A percentile compares a stretch with the other conserved stretches of the same genome.
Conservation (phyloP, 2,888 invertebrate genomes). For the Drosophila paranaensis region DNA sequence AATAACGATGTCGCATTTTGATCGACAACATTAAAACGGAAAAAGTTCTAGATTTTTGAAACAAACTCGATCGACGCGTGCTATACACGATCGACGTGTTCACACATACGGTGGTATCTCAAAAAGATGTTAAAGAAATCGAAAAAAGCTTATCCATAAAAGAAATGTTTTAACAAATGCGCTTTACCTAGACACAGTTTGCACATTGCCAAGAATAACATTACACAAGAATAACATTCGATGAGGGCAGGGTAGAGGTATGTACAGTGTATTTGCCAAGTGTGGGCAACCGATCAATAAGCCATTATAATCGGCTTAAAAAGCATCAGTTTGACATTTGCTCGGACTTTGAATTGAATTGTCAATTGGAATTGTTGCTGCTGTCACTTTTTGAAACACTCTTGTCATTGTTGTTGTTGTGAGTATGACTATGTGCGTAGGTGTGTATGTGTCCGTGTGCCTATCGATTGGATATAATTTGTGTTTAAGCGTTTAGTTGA, state of each 20-base stretch:
- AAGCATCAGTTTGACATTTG: conserved; percentile 62
- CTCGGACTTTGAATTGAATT: conserved; percentile 65
- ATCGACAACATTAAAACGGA: too few relatives aligned
- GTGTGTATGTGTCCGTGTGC: conserved; percentile 19
- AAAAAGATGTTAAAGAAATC: neutral
- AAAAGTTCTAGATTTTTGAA: too few relatives aligned
- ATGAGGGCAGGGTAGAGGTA: too few relatives aligned
- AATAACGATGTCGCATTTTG: too few relatives aligned
- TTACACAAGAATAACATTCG: neutral
- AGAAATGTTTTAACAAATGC: neutral
- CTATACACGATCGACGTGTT: too few relatives aligned
- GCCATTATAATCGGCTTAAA: conserved; percentile 72
- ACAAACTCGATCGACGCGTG: too few relatives aligned
- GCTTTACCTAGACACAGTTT: neutral
- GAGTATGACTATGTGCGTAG: neutral
- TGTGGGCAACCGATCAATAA: conserved; percentile 34
- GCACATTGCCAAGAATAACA: neutral
- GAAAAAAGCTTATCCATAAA: neutral
- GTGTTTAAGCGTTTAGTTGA: conserved; percentile 40
- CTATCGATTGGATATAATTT: conserved; percentile 60
- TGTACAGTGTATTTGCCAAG: neutral
- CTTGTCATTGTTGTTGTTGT: conserved; percentile 13
- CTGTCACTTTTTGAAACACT: conserved; percentile 25
- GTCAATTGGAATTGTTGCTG: conserved; percentile 52
- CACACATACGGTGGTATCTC: too few relatives aligned